Conservation (phyloP, 2,797 vertebrate genomes). For the Natrix natrix region DNA sequence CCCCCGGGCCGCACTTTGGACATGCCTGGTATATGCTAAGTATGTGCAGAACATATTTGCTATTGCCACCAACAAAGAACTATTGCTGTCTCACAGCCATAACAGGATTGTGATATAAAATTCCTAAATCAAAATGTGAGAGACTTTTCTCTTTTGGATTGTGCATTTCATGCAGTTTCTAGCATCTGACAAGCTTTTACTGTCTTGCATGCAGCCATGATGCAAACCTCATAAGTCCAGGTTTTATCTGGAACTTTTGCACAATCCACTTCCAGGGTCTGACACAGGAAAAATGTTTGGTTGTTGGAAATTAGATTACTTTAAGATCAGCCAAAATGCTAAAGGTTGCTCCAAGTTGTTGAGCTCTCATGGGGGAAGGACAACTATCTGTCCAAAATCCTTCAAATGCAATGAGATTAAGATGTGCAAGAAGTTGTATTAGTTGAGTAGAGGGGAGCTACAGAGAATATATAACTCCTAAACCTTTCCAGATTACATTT, state of each 20-base stretch:
- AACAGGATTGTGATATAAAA: not conserved
- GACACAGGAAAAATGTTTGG: not conserved
- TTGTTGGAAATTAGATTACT: not conserved
- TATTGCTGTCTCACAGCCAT: not conserved
- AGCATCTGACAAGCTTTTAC: not conserved
- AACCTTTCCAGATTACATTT: constrained; percentile 2
- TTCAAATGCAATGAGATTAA: constrained; percentile 2
- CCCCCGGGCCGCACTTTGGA: too few relatives aligned
- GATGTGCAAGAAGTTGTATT: not conserved
- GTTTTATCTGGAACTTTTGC: not conserved
- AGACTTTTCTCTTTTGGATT: not conserved
- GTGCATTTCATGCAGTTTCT: not conserved
- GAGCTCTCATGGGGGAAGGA: not conserved
- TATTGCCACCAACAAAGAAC: not conserved
- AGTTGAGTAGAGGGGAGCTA: not conserved
- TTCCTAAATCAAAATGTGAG: not conserved
- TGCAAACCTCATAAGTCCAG: not conserved
- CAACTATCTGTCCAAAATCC: not conserved
- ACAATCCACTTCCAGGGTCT: not conserved
- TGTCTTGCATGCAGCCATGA: not conserved
- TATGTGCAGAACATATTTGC: not conserved
- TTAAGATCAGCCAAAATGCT: not conserved
- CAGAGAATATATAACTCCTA: not conserved
- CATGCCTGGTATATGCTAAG: not conserved
- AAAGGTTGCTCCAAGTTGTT: not conserved